A percentile compares a stretch with the other conserved stretches of the same genome.
phyloP scores from a whole-genome alignment of 2,888 invertebrate species.

The Fragum sueziense region DNA sequence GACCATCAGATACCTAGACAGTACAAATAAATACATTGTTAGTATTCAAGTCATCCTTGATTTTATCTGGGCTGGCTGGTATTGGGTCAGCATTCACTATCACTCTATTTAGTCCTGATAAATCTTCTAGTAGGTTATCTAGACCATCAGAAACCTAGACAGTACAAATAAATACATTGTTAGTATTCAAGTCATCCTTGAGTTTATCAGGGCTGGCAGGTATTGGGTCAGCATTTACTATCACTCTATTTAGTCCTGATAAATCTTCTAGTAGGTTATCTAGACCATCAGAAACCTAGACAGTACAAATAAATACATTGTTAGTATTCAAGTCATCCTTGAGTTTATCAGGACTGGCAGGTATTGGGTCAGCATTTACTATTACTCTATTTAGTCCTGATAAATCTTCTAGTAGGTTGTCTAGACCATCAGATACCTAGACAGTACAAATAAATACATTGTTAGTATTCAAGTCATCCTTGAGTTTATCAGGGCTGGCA shows the following conservation, averaged over 20 bases:
- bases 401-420: constrained; percentile 79
- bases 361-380: constrained; percentile 78
- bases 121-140: constrained; percentile 79
- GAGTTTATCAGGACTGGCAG: constrained; percentile 77
- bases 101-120: constrained; percentile 77
- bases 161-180: background rate
- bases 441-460: too few relatives aligned
- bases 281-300: constrained; percentile 59
- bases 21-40: background rate
- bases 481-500: too few relatives aligned
- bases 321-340: constrained; percentile 77
- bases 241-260: constrained; percentile 76
- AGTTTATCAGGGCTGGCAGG: constrained; percentile 78
- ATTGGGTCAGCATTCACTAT: constrained; percentile 79
- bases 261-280: constrained; percentile 80
- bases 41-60: constrained; percentile 80
- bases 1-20: constrained; percentile 76
- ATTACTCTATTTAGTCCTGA: constrained; percentile 76
- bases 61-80: constrained; percentile 77
- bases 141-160: constrained; percentile 56
- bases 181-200: constrained; percentile 77
- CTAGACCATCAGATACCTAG: constrained; percentile 79
- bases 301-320: background rate
- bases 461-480: too few relatives aligned
- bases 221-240: constrained; percentile 79